Conservation (phyloP, 2,888 invertebrate genomes). For the Quadroppia sp. region DNA sequence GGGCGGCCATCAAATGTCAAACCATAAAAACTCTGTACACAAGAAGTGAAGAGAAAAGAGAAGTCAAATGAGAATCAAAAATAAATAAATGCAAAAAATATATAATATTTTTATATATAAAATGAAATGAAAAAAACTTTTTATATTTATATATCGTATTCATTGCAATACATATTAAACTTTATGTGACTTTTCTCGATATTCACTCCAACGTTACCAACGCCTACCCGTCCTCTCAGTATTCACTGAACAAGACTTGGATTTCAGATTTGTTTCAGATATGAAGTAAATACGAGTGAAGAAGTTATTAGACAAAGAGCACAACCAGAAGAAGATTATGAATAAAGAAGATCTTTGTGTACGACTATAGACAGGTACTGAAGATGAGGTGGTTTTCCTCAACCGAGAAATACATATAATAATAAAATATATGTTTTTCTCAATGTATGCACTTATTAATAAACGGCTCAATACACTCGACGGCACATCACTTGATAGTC, state of each 20-base stretch:
- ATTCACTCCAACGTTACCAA: background rate
- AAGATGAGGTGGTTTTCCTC: background rate
- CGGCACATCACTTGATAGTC: constrained; percentile 3
- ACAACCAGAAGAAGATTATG: background rate
- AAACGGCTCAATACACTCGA: background rate
- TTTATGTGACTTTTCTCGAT: background rate
- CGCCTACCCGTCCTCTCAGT: background rate
- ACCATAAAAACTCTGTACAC: background rate
- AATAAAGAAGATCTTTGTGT: background rate
- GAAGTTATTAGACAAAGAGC: background rate
- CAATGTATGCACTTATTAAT: constrained; percentile 15
- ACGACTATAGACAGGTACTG: background rate
- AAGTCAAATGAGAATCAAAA: background rate
- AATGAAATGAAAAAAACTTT: background rate
- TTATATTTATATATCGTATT: background rate
- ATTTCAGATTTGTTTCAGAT: background rate
- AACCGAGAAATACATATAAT: background rate
- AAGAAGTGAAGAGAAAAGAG: too few species aligned
- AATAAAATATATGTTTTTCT: background rate
- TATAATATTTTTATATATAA: too few species aligned
- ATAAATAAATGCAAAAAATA: constrained; percentile 12
- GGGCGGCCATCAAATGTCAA: constrained; percentile 24
- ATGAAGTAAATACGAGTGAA: background rate
- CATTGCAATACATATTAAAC: background rate
- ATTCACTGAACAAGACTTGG: background rate